Evolutionary conservation across 1,140 invertebrate species (phyloP).

Genomic region (Drosophila arizonae): DNA sequence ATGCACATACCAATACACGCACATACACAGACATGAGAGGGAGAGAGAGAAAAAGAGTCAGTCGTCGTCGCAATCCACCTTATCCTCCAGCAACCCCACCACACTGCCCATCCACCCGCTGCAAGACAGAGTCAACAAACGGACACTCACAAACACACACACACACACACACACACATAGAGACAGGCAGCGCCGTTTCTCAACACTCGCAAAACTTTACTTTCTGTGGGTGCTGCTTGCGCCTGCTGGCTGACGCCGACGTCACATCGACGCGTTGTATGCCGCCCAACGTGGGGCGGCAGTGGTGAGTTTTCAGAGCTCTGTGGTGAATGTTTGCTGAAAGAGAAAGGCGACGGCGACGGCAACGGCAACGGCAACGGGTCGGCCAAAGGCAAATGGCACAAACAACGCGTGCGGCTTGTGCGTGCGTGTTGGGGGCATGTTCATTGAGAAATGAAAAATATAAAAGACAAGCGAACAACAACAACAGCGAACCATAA

Average conservation of each 20-base stretch:
- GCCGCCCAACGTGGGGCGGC: constrained; percentile 62
- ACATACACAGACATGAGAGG: constrained; percentile 35
- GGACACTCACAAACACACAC: constrained; percentile 58
- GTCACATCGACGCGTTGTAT: constrained; percentile 36
- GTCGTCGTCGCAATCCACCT: constrained; percentile 29
- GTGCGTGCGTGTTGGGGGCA: constrained; percentile 54
- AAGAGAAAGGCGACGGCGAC: constrained; percentile 62
- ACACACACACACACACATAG: constrained; percentile 31
- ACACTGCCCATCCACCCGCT: constrained; percentile 31
- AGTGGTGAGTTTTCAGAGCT: constrained; percentile 46
- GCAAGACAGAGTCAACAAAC: constrained; percentile 72
- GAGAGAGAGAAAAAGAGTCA: constrained; percentile 21
- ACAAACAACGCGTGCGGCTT: constrained; percentile 35
- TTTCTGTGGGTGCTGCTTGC: constrained; percentile 41
- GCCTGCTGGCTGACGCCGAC: constrained; percentile 11
- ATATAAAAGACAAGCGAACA: constrained; percentile 37
- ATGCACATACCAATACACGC: constrained; percentile 48
- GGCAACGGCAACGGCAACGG: no score
- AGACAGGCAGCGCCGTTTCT: constrained; percentile 26
- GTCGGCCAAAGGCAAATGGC: constrained; percentile 37
- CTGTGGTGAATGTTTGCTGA: constrained; percentile 74
- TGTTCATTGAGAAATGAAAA: constrained; percentile 72
- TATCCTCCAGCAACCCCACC: constrained; percentile 27
- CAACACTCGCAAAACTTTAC: constrained; percentile 47
- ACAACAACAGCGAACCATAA: constrained; percentile 45